These are phyloP conservation scores for Thalassoma bifasciatum DNA, from an alignment of 2,113 vertebrate species.

Conservation along the genomic window DNA sequence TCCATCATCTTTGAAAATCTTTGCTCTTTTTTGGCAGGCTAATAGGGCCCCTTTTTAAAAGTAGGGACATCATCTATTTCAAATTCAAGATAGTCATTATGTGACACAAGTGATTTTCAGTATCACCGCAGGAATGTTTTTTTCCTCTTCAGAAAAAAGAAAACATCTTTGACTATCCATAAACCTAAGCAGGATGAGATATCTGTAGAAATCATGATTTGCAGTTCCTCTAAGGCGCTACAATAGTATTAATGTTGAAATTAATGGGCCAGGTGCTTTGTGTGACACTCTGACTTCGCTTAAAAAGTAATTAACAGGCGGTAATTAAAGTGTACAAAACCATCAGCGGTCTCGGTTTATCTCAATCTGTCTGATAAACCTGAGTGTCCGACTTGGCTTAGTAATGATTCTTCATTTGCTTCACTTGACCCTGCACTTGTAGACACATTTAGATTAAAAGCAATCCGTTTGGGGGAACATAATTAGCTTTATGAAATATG, in stretches of 20 bases:
- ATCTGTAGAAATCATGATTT: constrained; percentile 9
- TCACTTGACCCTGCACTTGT: background rate
- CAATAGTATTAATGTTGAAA: background rate
- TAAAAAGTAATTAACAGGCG: constrained; percentile 17
- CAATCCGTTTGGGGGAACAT: background rate
- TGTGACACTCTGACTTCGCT: constrained; percentile 5
- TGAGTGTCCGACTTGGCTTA: background rate
- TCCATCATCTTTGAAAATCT: constrained; percentile 80
- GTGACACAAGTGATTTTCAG: constrained; percentile 34
- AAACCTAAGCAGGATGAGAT: constrained; percentile 4
- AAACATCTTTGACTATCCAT: constrained; percentile 14
- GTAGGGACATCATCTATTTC: constrained; percentile 67
- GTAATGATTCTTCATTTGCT: background rate
- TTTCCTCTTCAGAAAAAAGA: constrained; percentile 10
- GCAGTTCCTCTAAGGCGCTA: constrained; percentile 1
- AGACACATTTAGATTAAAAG: background rate
- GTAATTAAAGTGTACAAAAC: constrained; percentile 26
- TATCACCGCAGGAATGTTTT: constrained; percentile 15
- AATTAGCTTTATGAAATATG: background rate
- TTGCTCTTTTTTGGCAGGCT: constrained; percentile 72
- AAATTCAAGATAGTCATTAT: constrained; percentile 67
- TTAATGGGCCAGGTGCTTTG: background rate
- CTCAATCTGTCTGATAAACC: constrained; percentile 1
- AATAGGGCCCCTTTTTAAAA: constrained; percentile 70
- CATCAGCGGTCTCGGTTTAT: constrained; percentile 5